Evolutionary conservation across 2,797 vertebrate genomes (phyloP), one percentile per base, ranked within the genome.

Genomic region (Enteromius mattozi): DNA sequence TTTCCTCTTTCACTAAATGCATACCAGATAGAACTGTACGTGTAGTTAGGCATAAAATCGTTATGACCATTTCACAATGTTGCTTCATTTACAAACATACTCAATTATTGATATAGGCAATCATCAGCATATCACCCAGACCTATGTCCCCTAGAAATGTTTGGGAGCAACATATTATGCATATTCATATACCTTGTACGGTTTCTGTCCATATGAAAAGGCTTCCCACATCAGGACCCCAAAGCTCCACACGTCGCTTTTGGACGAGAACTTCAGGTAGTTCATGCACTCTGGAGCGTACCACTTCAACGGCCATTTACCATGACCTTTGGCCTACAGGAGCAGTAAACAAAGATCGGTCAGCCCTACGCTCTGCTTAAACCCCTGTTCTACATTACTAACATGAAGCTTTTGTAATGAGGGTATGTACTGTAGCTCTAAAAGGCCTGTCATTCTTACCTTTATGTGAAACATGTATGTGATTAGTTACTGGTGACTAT

Each of bases 261-360:
- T 99, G 88, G 96, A 97, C 68, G 98, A 99, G 93, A 99, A 99
- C 89, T 96, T 98, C 86, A 94, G 96, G 94, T 94, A 99, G 93
- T 98, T 98, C 86, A 99, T 98, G 71, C 97, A 99, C 91, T 99
- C 98, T 0, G 98, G 98, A 5, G 98, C 98, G 0, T 99, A 99
- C 98, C 98, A 99, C 86, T 99, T 99, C 63, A 99, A 94, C 0
- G 98, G 98, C 98, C 98, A 99, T 91, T 99, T 99, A 42, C 98
- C 98, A 8, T 96, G 96, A 87, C 92, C 94, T 90, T 97, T 97
- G 45, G 98, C 97, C 98, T 99, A 92, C 30, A 92, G 66, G 3
- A 79, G 30, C 30, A 85, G 35, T 4, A 12, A 51, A 80, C 19
- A 49, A 84, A 61, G 71, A 13, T 40, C 19, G 61, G 33, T 65